phyloP scores from a whole-genome alignment of 2,797 vertebrate genomes.

The Danio kyathit region DNA sequence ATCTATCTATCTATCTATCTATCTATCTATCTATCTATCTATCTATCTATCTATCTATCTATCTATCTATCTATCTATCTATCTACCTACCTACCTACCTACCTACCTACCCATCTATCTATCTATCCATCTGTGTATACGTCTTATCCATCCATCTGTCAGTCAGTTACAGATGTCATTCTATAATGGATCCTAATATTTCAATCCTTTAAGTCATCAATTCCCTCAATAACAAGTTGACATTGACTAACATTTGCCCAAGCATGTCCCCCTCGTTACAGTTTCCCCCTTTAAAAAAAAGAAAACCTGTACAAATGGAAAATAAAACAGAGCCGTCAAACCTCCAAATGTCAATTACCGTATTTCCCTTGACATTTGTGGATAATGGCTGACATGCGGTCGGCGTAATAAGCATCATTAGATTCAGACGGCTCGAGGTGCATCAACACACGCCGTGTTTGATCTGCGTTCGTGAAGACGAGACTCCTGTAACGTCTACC shows the following conservation, averaged over 20 bases:
- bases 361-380: slow-evolving; percentile 89
- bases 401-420: slow-evolving; percentile 82
- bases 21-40: neutral
- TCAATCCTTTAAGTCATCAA: neutral
- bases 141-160: neutral
- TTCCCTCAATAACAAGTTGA: slow-evolving; percentile 59
- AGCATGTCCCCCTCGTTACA: slow-evolving; percentile 83
- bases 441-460: slow-evolving; percentile 53
- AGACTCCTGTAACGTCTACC: slow-evolving; percentile 51
- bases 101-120: no score
- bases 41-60: neutral
- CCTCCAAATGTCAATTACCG: slow-evolving; percentile 91
- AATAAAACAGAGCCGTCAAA: slow-evolving; percentile 74
- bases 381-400: slow-evolving; percentile 84
- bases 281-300: slow-evolving; percentile 59
- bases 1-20: neutral
- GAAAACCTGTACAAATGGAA: slow-evolving; percentile 69
- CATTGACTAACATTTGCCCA: slow-evolving; percentile 87
- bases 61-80: neutral
- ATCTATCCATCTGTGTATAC: no score
- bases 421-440: slow-evolving; percentile 66
- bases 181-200: neutral
- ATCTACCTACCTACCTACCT: no score
- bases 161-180: neutral
- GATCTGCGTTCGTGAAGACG: slow-evolving; percentile 41